Base-by-base conservation (phyloP, 2,113 vertebrate genomes). In the Lepidothrix coronata region DNA sequence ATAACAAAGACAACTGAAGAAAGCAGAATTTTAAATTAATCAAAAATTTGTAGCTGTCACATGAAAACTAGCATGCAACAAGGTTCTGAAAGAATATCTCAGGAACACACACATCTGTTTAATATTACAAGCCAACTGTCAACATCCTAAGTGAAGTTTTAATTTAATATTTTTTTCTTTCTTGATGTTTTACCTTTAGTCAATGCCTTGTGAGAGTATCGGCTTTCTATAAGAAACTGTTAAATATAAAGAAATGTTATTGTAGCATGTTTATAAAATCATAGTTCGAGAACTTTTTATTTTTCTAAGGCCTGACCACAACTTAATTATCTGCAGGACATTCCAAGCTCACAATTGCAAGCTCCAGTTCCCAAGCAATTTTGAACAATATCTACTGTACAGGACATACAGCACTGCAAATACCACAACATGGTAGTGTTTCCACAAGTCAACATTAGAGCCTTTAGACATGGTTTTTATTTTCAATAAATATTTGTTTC, bases 121-220 rank as follows among this genome's bases (percentile, higher is more conserved):
- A 98, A 98, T 98, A 99, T 99, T 99, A 99, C 97, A 98, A 98
- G 97, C 98, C 98, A 98, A 99, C 98, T 98, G 98, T 99, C 99
- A 99, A 99, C 98, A 98, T 99, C 98, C 98, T 98, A 99, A 98
- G 98, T 99, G 98, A 98, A 98, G 98, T 98, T 99, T 99, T 99
- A 99, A 99, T 99, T 99, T 98, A 99, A 99, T 99, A 98, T 99
- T 99, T 99, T 63, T 99, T 98, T 98, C 98, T 99, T 98, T 99
- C 99, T 99, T 99, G 98, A 99, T 99, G 99, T 99, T 99, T 98
- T 98, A 99, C 98, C 99, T 99, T 99, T 99, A 99, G 99, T 99
- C 98, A 99, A 98, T 98, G 98, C 98, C 99, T 99, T 94, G 95
- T 98, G 98, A 99, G 99, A 98, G 98, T 99, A 99, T 99, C 99